phyloP scores from a whole-genome alignment of 2,113 vertebrate genomes.

The Pseudorectes ferrugineus region DNA sequence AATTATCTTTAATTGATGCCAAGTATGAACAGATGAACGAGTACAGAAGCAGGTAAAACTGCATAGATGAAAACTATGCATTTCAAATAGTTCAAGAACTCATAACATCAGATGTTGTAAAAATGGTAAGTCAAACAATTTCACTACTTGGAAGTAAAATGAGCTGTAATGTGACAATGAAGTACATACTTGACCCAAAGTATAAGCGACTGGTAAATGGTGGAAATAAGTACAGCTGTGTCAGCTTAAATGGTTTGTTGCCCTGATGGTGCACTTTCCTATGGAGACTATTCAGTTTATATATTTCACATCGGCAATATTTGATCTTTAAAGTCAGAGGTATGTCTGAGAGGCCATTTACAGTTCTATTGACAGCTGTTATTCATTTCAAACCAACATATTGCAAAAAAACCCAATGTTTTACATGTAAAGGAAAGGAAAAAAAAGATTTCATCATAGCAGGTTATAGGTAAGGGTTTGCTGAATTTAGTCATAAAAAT shows the following conservation, averaged over 20 bases:
- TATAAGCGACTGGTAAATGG: slow-evolving; percentile 47
- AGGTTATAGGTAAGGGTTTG: background rate
- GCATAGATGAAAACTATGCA: slow-evolving; percentile 92
- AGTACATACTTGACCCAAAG: slow-evolving; percentile 62
- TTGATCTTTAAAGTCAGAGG: slow-evolving; percentile 51
- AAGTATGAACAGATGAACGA: slow-evolving; percentile 87
- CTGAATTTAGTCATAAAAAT: slow-evolving; percentile 66
- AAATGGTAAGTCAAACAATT: slow-evolving; percentile 61
- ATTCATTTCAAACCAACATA: slow-evolving; percentile 38
- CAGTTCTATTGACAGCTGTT: slow-evolving; percentile 28
- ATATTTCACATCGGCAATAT: slow-evolving; percentile 36
- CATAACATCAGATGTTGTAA: slow-evolving; percentile 66
- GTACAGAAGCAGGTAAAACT: slow-evolving; percentile 86
- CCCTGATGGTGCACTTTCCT: slow-evolving; percentile 72
- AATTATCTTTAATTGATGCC: slow-evolving; percentile 91
- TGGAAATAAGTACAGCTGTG: slow-evolving; percentile 53
- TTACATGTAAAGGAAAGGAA: slow-evolving; percentile 30
- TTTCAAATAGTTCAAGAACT: slow-evolving; percentile 79
- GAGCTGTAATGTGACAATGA: slow-evolving; percentile 51
- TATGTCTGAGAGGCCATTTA: slow-evolving; percentile 55
- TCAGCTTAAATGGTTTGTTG: slow-evolving; percentile 72
- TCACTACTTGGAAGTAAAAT: slow-evolving; percentile 43
- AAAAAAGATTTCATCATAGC: background rate
- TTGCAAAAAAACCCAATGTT: slow-evolving; percentile 6
- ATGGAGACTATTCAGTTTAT: slow-evolving; percentile 14